Evolutionary conservation across 2,888 invertebrate genomes (phyloP), one percentile per base, ranked within the genome.

Genomic region (Drosophila merina): DNA sequence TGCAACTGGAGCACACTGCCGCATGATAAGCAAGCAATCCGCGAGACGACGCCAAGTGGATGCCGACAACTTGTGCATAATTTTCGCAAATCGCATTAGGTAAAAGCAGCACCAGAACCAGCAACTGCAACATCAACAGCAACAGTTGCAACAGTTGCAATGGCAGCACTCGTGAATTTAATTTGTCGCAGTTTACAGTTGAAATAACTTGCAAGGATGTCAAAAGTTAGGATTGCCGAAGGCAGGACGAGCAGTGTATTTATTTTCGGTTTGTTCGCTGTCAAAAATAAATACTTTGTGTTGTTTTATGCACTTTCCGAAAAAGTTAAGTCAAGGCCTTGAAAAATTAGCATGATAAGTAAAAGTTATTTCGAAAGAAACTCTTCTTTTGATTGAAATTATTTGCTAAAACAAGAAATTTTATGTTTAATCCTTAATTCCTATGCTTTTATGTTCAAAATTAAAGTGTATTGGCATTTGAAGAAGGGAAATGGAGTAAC

Each of bases 131-230:
- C 52, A 38, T 5, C 44, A 59, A 7, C 55, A 64, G 66, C 60
- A 73, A 9, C 20, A 49, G 12, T 54, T 44, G 60, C 68, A 64
- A 72, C 57, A 66, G 44, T 54, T 63, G 74, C 66, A 57, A 42
- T 60, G 59, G 62, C 63, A 73, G 57, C 56, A 72, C 69, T 85
- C 63, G 69, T 62, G 86, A 86, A 83, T 83, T 86, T 83, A 78
- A 83, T 83, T 83, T 83, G 75, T 71, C 76, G 80, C 84, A 76
- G 78, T 80, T 82, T 75, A 72, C 82, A 78, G 80, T 80, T 83
- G 82, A 80, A 86, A 73, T 82, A 81, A 83, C 79, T 74, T 55
- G 70, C 79, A 74, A 70, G 76, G 77, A 74, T 77, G 75, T 59
- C 72, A 69, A 68, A 77, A 71, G 67, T 76, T 64, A 52, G 26